phyloP scores from a whole-genome alignment of 2,888 invertebrate genomes.

The Galerucella pusilla region DNA sequence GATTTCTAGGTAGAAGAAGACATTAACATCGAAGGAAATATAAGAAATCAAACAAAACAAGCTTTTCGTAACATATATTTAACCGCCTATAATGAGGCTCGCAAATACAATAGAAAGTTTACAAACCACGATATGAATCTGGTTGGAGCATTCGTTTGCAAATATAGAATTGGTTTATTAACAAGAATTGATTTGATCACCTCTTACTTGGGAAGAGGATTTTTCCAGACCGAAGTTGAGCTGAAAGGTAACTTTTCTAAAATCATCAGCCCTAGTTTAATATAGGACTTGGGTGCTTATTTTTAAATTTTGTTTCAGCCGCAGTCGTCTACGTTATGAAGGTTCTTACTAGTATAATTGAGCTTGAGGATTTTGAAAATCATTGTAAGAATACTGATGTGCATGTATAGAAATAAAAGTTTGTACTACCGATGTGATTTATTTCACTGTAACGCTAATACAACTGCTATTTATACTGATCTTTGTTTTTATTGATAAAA shows the following conservation, averaged over 20 bases:
- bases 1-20: conserved; percentile 39
- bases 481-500: too few relatives aligned
- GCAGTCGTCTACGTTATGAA: conserved; percentile 49
- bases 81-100: conserved; percentile 42
- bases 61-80: conserved; percentile 42
- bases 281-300: too few relatives aligned
- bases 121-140: conserved; percentile 43
- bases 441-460: neutral
- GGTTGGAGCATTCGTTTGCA: conserved; percentile 46
- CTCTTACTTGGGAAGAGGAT: conserved; percentile 47
- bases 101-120: conserved; percentile 43
- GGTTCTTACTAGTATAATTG: conserved; percentile 35
- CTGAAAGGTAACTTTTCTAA: conserved; percentile 47
- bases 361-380: conserved; percentile 44
- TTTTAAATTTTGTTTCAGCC: conserved; percentile 40
- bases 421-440: neutral
- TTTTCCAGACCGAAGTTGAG: conserved; percentile 47
- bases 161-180: conserved; percentile 47
- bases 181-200: conserved; percentile 46
- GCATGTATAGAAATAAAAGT: conserved; percentile 16
- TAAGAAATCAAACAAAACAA: conserved; percentile 47
- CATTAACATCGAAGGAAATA: conserved; percentile 41
- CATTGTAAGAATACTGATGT: conserved; percentile 32
- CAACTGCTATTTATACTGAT: too few relatives aligned
- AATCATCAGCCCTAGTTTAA: neutral